These are phyloP conservation scores for Xiphophorus couchianus DNA, from an alignment of 2,113 vertebrate species.

Conservation along the genomic window DNA sequence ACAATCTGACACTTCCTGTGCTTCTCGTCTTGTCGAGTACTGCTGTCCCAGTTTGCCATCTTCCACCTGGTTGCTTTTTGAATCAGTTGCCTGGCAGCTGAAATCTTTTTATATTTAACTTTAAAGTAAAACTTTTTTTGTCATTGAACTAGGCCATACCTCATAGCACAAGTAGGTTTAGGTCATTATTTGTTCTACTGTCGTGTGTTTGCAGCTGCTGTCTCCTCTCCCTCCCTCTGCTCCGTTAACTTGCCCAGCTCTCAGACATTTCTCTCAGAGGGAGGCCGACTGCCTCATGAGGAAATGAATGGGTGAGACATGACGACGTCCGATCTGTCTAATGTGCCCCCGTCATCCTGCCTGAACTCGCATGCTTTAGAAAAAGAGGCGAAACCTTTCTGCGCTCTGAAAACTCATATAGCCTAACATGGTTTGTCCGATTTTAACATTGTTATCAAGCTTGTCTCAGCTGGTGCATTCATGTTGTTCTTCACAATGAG, in stretches of 20 bases:
- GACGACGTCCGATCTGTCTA: conserved; percentile 38
- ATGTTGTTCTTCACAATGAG: not conserved
- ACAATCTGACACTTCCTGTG: conserved; percentile 12
- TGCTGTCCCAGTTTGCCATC: conserved; percentile 23
- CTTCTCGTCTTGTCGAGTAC: conserved; percentile 25
- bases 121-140: not conserved
- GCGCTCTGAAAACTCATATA: not conserved
- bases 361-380: conserved; percentile 32
- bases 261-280: conserved; percentile 50
- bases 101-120: conserved; percentile 7
- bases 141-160: conserved; percentile 2
- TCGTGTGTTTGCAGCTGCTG: conserved; percentile 21
- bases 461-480: not conserved
- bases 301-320: conserved; percentile 68
- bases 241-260: conserved; percentile 26
- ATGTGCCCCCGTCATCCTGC: not conserved
- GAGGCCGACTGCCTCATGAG: conserved; percentile 27
- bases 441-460: not conserved
- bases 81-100: conserved; percentile 58
- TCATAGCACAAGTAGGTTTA: not conserved
- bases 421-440: too few relatives aligned
- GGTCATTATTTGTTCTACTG: too few relatives aligned
- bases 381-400: conserved; percentile 1
- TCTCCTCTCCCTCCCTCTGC: conserved; percentile 17
- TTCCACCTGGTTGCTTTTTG: conserved; percentile 24